Base-by-base conservation (phyloP, 1,140 invertebrate species). In the Brachionus manjavacas region DNA sequence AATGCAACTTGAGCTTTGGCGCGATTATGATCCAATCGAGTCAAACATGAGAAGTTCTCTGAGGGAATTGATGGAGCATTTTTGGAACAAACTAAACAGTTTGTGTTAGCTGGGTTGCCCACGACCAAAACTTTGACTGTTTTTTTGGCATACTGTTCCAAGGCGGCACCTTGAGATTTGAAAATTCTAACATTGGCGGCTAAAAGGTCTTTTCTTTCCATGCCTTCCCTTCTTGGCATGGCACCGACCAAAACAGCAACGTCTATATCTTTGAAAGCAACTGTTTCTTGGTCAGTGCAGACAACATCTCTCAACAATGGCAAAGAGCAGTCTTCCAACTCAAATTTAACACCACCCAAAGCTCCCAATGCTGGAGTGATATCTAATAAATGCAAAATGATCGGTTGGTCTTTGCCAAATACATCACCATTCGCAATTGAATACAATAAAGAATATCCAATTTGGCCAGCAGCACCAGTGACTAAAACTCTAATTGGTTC, bases 71-170 rank as follows among this genome's bases (percentile, higher is more conserved):
- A 95, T 41, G 96, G 96, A 23, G 89, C 89, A 90, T 97, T 98
- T 87, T 96, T 94, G 2, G 95, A 94, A 87, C 95, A 96, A 86
- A 99, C 96, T 9, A 97, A 91, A 16, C 97, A 97, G 91, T 99
- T 99, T 0, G 98, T 99, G 88, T 99, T 99, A 0, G 98, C 98
- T 68, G 98, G 98, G 90, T 99, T 99, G 46, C 98, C 98, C 87
- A 99, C 97, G 60, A 99, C 97, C n/a, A 68, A n/a, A 86, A 97
- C 94, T 91, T 98, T 98, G 16, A 98, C 95, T 88, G 94, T 93
- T 88, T 99, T 98, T 86, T 95, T 95, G 1, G 97, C 95, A 89
- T 93, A 92, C 89, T 96, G 93, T 85, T 99, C 94, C 1, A 99
- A 88, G 12, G 97, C 96, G 88, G 95, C 92, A 14, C 97, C 98